These are phyloP conservation scores for Cephus pygmeus DNA, from an alignment of 2,888 invertebrate genomes.

Conservation along the genomic window DNA sequence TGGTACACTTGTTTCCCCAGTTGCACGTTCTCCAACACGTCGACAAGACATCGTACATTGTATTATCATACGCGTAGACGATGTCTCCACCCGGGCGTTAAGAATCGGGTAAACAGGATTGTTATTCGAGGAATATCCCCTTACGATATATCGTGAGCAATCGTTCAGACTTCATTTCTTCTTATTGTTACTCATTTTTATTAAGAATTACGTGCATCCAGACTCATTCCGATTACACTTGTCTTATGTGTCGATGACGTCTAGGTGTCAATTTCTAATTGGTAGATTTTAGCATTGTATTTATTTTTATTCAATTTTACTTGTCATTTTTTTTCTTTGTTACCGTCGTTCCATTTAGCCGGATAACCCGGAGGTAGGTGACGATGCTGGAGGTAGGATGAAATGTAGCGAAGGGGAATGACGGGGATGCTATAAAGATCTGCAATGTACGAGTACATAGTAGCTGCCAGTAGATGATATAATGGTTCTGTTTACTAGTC, in stretches of 20 bases:
- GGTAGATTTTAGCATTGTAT: background rate
- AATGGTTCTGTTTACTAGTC: slow-evolving; percentile 25
- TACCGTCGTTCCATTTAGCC: background rate
- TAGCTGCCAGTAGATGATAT: slow-evolving; percentile 21
- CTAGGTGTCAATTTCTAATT: background rate
- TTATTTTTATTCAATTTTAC: background rate
- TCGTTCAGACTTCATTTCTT: background rate
- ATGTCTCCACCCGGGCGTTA: background rate
- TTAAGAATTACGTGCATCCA: background rate
- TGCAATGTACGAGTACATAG: background rate
- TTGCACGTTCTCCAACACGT: background rate
- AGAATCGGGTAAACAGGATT: slow-evolving; percentile 32
- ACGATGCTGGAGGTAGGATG: background rate
- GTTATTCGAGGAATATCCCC: slow-evolving; percentile 51
- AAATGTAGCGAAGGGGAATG: slow-evolving; percentile 1
- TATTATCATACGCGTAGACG: background rate
- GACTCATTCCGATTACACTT: background rate
- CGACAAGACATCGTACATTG: background rate
- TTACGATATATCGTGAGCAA: slow-evolving; percentile 14
- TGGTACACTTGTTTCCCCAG: background rate
- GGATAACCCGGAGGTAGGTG: background rate
- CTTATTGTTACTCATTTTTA: background rate
- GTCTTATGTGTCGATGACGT: background rate
- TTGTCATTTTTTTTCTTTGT: no score
- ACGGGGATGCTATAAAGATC: background rate